phyloP scores from a whole-genome alignment of 1,140 invertebrate genomes.

The Spodoptera litura region DNA sequence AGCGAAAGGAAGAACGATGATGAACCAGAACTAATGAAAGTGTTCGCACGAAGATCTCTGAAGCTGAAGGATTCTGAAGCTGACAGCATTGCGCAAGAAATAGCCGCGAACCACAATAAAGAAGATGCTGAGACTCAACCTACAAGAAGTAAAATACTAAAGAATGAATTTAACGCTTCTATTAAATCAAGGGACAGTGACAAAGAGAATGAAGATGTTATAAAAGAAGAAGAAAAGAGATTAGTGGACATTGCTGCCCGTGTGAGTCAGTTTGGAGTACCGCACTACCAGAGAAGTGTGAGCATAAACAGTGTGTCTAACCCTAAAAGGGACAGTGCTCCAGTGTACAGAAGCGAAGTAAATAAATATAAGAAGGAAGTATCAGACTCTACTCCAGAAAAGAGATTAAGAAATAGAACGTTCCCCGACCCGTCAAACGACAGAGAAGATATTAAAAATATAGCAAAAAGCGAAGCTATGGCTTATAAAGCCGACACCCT shows the following conservation, averaged over 20 bases:
- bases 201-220: slow-evolving; percentile 88
- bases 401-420: slow-evolving; percentile 82
- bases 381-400: slow-evolving; percentile 84
- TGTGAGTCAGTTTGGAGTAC: slow-evolving; percentile 75
- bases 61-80: slow-evolving; percentile 90
- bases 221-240: slow-evolving; percentile 77
- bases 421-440: slow-evolving; percentile 84
- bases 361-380: slow-evolving; percentile 85
- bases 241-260: slow-evolving; percentile 80
- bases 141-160: slow-evolving; percentile 68
- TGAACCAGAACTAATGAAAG: slow-evolving; percentile 92
- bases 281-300: slow-evolving; percentile 78
- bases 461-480: slow-evolving; percentile 78
- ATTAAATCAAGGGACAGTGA: slow-evolving; percentile 88
- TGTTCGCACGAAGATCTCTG: slow-evolving; percentile 91
- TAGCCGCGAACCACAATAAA: slow-evolving; percentile 72
- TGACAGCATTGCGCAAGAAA: slow-evolving; percentile 86
- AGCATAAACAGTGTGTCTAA: slow-evolving; percentile 79
- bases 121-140: slow-evolving; percentile 65
- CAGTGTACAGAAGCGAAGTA: slow-evolving; percentile 73
- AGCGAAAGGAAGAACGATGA: slow-evolving; percentile 87
- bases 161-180: slow-evolving; percentile 84
- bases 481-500: slow-evolving; percentile 81
- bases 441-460: slow-evolving; percentile 79
- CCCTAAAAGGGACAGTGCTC: slow-evolving; percentile 76